A percentile compares a stretch with the other conserved stretches of the same genome.
These are phyloP conservation scores for Stenichneumon culpator DNA, from an alignment of 2,888 invertebrate genomes.

Conservation along the genomic window DNA sequence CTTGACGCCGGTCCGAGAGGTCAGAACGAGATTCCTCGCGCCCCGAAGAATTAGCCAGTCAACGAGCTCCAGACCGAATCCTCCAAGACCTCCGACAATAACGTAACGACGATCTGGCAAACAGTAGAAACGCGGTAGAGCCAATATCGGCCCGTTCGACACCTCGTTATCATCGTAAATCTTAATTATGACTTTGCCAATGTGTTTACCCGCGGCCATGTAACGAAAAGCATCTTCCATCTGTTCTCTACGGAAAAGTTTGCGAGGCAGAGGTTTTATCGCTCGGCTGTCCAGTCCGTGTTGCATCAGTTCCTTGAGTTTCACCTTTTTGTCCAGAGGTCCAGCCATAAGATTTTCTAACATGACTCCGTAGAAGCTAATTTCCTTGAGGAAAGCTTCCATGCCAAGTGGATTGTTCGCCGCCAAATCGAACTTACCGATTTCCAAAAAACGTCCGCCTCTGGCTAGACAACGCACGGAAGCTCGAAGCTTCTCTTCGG, in stretches of 20 bases:
- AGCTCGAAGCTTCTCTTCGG: slow-evolving; percentile 95
- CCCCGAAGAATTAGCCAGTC: slow-evolving; percentile 95
- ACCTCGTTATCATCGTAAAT: slow-evolving; percentile 74
- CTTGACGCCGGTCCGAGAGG: slow-evolving; percentile 92
- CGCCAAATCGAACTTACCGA: slow-evolving; percentile 94
- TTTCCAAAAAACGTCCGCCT: slow-evolving; percentile 92
- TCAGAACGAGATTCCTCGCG: slow-evolving; percentile 91
- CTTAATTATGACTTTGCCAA: slow-evolving; percentile 89
- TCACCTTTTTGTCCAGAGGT: slow-evolving; percentile 86
- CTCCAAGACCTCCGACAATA: slow-evolving; percentile 94
- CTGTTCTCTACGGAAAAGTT: slow-evolving; percentile 88
- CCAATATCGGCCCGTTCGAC: slow-evolving; percentile 78
- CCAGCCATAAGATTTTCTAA: slow-evolving; percentile 89
- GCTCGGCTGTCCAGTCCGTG: slow-evolving; percentile 89
- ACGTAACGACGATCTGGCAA: slow-evolving; percentile 87
- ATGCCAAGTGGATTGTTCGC: slow-evolving; percentile 89
- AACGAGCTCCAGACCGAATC: slow-evolving; percentile 95
- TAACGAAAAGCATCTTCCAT: slow-evolving; percentile 91
- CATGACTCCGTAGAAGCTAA: slow-evolving; percentile 92
- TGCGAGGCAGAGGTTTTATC: slow-evolving; percentile 89
- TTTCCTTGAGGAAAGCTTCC: slow-evolving; percentile 90
- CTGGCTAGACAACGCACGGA: slow-evolving; percentile 88
- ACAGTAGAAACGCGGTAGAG: slow-evolving; percentile 86
- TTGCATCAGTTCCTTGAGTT: slow-evolving; percentile 87
- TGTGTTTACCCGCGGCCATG: slow-evolving; percentile 91